Evolutionary conservation across 2,113 vertebrate genomes (phyloP).

Genomic region (Pedionomus torquatus): DNA sequence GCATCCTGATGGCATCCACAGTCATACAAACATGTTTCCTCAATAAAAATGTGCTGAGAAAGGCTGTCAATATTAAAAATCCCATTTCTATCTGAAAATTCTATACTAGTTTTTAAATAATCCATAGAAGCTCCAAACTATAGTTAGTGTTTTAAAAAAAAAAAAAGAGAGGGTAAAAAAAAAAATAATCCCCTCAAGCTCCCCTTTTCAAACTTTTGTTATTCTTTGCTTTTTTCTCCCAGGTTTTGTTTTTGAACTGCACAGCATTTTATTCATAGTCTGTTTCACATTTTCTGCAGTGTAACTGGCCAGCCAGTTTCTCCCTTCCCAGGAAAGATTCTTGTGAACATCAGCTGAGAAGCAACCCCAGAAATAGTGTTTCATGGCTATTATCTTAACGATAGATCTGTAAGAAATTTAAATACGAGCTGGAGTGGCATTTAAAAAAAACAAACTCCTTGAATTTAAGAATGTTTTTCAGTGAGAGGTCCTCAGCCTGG

Average conservation of each 20-base stretch:
- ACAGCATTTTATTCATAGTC: neutral
- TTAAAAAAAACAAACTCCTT: neutral
- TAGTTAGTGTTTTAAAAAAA: neutral
- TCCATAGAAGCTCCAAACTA: neutral
- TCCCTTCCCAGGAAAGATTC: neutral
- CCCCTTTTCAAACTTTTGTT: neutral
- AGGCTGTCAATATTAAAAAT: slow-evolving; percentile 25
- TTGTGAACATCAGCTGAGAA: neutral
- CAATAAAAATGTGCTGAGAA: slow-evolving; percentile 17
- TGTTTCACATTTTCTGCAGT: slow-evolving; percentile 15
- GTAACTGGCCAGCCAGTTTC: neutral
- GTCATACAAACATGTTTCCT: neutral
- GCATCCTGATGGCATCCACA: neutral
- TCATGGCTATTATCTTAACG: neutral
- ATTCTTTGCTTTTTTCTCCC: neutral
- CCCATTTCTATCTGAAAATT: neutral
- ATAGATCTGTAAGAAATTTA: neutral
- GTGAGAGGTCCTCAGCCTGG: neutral
- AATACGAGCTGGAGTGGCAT: neutral
- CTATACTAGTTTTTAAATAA: neutral
- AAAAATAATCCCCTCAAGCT: too few relatives aligned
- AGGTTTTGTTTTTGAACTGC: neutral
- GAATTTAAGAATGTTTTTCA: neutral
- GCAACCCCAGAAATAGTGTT: neutral
- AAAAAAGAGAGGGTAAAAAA: too few relatives aligned